Percentiles rank a stretch among this genome's conserved stretches.
Evolutionary conservation across 1,140 invertebrate species (phyloP).

Genomic region (Drosophila lacertosa): DNA sequence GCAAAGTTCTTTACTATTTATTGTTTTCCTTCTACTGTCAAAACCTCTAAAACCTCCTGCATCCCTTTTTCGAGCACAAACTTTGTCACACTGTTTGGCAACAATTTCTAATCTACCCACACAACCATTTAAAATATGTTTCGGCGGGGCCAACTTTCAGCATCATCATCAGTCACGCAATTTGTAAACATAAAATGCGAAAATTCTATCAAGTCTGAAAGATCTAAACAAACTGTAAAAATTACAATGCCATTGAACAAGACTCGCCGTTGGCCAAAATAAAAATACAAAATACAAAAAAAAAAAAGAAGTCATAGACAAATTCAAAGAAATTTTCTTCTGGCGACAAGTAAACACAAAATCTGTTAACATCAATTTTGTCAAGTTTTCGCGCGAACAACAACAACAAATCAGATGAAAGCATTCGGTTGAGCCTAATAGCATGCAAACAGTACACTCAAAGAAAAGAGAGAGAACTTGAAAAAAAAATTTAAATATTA

Average conservation of each 20-base stretch:
- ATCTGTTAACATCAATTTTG: conserved; percentile 52
- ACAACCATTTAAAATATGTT: conserved; percentile 29
- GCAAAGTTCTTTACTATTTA: too few relatives aligned
- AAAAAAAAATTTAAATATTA: not conserved
- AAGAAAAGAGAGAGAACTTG: not conserved
- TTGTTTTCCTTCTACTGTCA: not conserved
- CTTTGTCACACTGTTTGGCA: conserved; percentile 6
- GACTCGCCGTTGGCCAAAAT: conserved; percentile 5
- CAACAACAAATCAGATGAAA: conserved; percentile 45
- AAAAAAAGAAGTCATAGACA: conserved; percentile 2
- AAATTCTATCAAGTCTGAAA: conserved; percentile 43
- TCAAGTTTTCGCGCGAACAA: conserved; percentile 46
- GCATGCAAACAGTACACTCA: conserved; percentile 37
- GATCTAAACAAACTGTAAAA: conserved; percentile 55
- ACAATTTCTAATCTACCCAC: conserved; percentile 3
- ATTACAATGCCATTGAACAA: conserved; percentile 48
- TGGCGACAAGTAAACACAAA: conserved; percentile 44
- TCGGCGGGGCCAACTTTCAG: conserved; percentile 11
- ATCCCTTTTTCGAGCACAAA: not conserved
- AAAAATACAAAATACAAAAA: not conserved
- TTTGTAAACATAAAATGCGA: conserved; percentile 45
- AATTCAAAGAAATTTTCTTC: conserved; percentile 17
- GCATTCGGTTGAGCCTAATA: conserved; percentile 40
- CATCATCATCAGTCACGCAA: conserved; percentile 52
- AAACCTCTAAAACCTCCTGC: not conserved